Evolutionary conservation across 2,797 vertebrate species (phyloP).

Genomic region (Acropternis orthonyx): DNA sequence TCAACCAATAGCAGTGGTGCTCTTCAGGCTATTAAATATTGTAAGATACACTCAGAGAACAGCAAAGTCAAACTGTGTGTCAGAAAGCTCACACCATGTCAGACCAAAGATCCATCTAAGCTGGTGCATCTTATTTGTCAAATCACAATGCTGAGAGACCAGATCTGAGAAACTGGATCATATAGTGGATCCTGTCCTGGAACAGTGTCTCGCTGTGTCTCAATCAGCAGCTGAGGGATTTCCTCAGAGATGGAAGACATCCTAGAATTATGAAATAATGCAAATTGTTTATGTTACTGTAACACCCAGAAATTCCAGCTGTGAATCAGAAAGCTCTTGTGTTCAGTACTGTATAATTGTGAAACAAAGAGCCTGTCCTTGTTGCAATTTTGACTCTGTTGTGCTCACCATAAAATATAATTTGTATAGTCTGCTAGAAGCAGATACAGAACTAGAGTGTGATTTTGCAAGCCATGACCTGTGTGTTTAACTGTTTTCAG

Average conservation of each 20-base stretch:
- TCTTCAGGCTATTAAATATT: background rate
- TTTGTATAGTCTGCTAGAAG: background rate
- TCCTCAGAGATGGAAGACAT: background rate
- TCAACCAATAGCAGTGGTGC: accelerated
- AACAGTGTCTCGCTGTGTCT: background rate
- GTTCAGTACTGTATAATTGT: background rate
- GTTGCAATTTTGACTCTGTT: background rate
- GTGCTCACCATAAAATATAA: background rate
- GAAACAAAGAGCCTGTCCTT: background rate
- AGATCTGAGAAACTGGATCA: background rate
- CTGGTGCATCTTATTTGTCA: background rate
- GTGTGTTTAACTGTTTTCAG: background rate
- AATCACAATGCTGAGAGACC: background rate
- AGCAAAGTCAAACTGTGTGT: background rate
- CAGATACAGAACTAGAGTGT: background rate
- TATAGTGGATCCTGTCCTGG: background rate
- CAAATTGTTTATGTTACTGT: background rate
- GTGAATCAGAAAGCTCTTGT: background rate
- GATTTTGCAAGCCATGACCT: background rate
- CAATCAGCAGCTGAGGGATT: background rate
- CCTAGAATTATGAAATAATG: background rate
- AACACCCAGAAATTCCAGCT: background rate
- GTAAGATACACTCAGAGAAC: background rate
- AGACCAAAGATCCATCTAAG: background rate
- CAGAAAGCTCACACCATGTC: background rate